These are phyloP conservation scores for Prunella fulvescens DNA, from an alignment of 2,113 vertebrate genomes.

Conservation along the genomic window DNA sequence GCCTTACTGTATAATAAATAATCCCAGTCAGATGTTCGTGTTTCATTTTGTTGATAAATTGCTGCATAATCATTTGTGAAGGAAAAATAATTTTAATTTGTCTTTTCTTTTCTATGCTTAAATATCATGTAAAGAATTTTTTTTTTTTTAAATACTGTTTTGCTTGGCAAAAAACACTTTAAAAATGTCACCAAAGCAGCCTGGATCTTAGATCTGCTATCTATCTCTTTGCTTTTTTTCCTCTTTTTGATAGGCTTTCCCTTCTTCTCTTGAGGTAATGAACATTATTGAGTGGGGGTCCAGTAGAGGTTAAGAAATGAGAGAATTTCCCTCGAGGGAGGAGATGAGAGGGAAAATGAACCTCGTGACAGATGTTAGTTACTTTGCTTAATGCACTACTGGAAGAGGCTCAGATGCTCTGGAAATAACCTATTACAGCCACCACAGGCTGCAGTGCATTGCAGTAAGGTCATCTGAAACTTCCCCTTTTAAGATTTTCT, in stretches of 20 bases:
- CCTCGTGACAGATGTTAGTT: slow-evolving; percentile 37
- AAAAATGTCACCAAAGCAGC: slow-evolving; percentile 18
- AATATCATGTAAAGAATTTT: neutral
- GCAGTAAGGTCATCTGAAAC: neutral
- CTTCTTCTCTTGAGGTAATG: slow-evolving; percentile 21
- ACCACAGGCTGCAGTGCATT: neutral
- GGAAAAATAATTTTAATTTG: slow-evolving; percentile 43
- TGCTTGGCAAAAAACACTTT: slow-evolving; percentile 6
- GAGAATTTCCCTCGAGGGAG: slow-evolving; percentile 37
- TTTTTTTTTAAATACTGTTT: neutral
- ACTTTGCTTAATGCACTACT: slow-evolving; percentile 37
- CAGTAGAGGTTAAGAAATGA: slow-evolving; percentile 39
- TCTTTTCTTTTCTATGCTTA: slow-evolving; percentile 13
- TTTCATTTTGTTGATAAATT: slow-evolving; percentile 49
- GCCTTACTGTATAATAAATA: slow-evolving; percentile 44
- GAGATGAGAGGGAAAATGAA: slow-evolving; percentile 42
- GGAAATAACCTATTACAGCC: slow-evolving; percentile 21
- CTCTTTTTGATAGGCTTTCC: neutral
- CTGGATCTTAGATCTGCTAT: neutral
- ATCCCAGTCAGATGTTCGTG: slow-evolving; percentile 26
- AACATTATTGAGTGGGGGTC: slow-evolving; percentile 22
- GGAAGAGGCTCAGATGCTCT: slow-evolving; percentile 34
- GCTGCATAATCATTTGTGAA: slow-evolving; percentile 4
- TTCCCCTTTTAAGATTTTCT: neutral
- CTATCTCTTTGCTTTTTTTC: neutral